These are phyloP conservation scores for Pterois miles DNA, from an alignment of 2,797 vertebrate species.

Conservation along the genomic window DNA sequence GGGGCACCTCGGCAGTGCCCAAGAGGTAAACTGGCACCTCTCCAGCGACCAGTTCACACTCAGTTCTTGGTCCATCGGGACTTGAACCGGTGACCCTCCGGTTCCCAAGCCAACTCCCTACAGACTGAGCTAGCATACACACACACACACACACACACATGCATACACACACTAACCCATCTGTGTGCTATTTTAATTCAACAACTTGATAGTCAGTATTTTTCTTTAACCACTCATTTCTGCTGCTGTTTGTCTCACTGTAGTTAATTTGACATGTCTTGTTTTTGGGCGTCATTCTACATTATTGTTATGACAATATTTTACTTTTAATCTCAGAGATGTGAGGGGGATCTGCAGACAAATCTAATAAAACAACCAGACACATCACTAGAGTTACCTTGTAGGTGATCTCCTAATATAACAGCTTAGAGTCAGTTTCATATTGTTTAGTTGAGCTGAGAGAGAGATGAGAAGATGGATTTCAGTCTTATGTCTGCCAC, in stretches of 20 bases:
- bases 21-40: too few relatives aligned
- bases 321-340: not conserved
- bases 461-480: not conserved
- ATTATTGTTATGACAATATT: not conserved
- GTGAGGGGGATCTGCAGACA: not conserved
- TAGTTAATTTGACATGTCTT: not conserved
- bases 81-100: too few relatives aligned
- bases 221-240: not conserved
- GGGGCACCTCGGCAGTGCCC: too few relatives aligned
- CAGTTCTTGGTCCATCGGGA: too few relatives aligned
- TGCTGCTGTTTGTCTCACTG: not conserved
- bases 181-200: too few relatives aligned
- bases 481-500: not conserved
- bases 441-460: not conserved
- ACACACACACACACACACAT: conserved; percentile 1
- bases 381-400: not conserved
- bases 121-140: too few relatives aligned
- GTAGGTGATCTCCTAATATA: not conserved
- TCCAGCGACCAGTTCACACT: too few relatives aligned
- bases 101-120: too few relatives aligned
- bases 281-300: not conserved
- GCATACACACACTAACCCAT: too few relatives aligned
- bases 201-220: not conserved
- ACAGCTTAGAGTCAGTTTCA: not conserved
- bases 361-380: not conserved